Conservation (phyloP, 1,140 invertebrate species). For the Galleria mellonella region DNA sequence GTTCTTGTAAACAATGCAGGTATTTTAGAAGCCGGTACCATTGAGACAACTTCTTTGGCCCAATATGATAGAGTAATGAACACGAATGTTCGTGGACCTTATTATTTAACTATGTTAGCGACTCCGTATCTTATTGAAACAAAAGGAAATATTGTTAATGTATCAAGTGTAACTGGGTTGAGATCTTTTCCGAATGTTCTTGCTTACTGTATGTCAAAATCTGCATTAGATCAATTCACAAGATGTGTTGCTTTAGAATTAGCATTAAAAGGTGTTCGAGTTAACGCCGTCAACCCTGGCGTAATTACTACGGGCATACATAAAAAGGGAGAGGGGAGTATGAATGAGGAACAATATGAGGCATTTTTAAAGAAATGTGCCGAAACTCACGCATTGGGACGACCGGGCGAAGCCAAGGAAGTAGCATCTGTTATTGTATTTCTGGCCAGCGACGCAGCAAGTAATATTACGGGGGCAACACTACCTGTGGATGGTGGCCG, state of each 20-base stretch:
- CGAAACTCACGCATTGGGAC: slow-evolving; percentile 84
- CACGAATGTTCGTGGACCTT: slow-evolving; percentile 83
- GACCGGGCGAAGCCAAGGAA: slow-evolving; percentile 82
- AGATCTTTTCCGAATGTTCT: slow-evolving; percentile 80
- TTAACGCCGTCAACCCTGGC: slow-evolving; percentile 87
- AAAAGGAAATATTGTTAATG: slow-evolving; percentile 87
- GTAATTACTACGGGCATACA: slow-evolving; percentile 77
- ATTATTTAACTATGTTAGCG: slow-evolving; percentile 84
- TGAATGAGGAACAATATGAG: slow-evolving; percentile 80
- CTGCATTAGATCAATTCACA: slow-evolving; percentile 88
- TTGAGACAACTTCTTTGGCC: slow-evolving; percentile 83
- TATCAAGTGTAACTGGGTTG: slow-evolving; percentile 87
- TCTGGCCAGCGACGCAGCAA: slow-evolving; percentile 83
- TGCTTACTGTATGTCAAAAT: slow-evolving; percentile 88
- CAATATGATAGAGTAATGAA: slow-evolving; percentile 85
- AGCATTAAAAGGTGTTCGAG: slow-evolving; percentile 81
- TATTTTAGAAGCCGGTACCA: slow-evolving; percentile 78
- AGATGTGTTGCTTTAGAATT: slow-evolving; percentile 81
- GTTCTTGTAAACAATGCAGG: slow-evolving; percentile 87
- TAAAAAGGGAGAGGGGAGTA: slow-evolving; percentile 58
- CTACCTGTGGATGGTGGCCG: slow-evolving; percentile 85
- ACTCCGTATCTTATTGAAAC: slow-evolving; percentile 82
- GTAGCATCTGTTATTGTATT: slow-evolving; percentile 86
- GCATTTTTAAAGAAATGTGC: slow-evolving; percentile 83
- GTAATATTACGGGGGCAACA: slow-evolving; percentile 85